A percentile compares a stretch with the other conserved stretches of the same genome.
These are phyloP conservation scores for Leucopsar rothschildi DNA, from an alignment of 2,113 vertebrate genomes.

Conservation along the genomic window DNA sequence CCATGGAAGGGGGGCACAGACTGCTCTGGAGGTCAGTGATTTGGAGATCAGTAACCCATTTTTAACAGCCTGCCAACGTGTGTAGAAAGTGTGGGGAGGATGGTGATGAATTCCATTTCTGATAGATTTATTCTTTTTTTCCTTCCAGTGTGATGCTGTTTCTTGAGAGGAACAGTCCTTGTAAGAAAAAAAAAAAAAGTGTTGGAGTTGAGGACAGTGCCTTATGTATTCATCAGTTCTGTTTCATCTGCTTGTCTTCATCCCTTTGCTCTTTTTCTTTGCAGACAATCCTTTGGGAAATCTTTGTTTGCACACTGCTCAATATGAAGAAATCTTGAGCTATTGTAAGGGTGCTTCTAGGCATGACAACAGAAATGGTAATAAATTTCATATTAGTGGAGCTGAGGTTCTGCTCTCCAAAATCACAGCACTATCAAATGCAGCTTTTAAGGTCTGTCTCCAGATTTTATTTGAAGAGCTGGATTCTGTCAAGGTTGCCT, in stretches of 20 bases:
- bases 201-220: background rate
- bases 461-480: background rate
- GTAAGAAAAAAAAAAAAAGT: too few relatives aligned
- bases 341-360: background rate
- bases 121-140: too few relatives aligned
- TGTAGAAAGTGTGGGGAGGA: background rate
- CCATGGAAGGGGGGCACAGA: fast-evolving
- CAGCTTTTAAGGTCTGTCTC: background rate
- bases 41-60: background rate
- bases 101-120: background rate
- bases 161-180: background rate
- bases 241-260: background rate
- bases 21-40: background rate
- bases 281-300: background rate
- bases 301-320: background rate
- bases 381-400: background rate
- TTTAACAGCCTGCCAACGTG: background rate
- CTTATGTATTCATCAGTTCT: background rate
- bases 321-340: background rate
- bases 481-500: background rate
- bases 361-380: background rate
- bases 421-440: background rate
- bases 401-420: background rate
- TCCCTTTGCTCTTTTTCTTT: background rate
- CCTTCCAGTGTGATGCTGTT: background rate